These are phyloP conservation scores for Keiferia lycopersicella DNA, from an alignment of 2,888 invertebrate genomes.

Conservation along the genomic window DNA sequence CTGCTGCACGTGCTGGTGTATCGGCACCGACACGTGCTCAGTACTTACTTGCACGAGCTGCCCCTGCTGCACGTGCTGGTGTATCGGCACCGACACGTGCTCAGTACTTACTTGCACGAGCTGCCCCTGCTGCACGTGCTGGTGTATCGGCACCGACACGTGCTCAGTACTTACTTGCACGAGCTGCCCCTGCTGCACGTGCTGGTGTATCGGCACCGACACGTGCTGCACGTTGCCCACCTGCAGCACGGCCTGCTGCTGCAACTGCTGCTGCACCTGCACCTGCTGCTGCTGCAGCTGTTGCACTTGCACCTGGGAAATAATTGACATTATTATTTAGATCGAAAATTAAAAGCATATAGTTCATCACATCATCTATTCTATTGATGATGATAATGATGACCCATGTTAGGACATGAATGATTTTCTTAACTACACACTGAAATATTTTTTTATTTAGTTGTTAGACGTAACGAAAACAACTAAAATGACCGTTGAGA, in stretches of 20 bases:
- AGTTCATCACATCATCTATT: too few relatives aligned
- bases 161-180: conserved; percentile 53
- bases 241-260: conserved; percentile 69
- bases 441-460: too few relatives aligned
- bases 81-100: conserved; percentile 67
- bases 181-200: conserved; percentile 57
- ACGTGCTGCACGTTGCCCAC: conserved; percentile 73
- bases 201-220: conserved; percentile 67
- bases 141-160: conserved; percentile 40
- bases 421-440: too few relatives aligned
- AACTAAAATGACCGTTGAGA: too few relatives aligned
- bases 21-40: conserved; percentile 38
- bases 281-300: conserved; percentile 48
- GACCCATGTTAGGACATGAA: too few relatives aligned
- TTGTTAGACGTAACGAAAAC: too few relatives aligned
- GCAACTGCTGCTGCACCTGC: conserved; percentile 47
- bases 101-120: too few relatives aligned
- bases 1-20: conserved; percentile 54
- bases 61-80: conserved; percentile 61
- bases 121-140: conserved; percentile 62
- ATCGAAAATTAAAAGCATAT: too few relatives aligned
- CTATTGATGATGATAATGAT: too few relatives aligned
- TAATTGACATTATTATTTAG: too few relatives aligned
- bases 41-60: conserved; percentile 57
- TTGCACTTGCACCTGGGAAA: conserved; percentile 35